Percentiles rank a stretch among this genome's conserved stretches.
phyloP scores from a whole-genome alignment of 2,888 invertebrate species.

The Steinernema hermaphroditum region DNA sequence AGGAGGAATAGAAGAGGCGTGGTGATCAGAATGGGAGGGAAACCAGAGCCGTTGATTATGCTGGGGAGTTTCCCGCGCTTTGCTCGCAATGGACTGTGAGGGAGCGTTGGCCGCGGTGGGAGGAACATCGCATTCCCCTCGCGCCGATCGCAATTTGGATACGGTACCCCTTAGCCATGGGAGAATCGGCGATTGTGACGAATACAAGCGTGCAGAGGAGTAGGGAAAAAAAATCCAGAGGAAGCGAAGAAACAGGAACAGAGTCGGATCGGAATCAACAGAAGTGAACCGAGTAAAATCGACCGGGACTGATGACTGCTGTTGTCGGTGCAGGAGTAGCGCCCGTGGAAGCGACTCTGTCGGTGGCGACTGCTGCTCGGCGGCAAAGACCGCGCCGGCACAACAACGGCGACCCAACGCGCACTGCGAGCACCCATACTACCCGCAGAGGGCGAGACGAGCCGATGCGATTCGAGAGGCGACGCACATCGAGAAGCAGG shows the following conservation, averaged over 20 bases:
- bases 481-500: conserved; percentile 18
- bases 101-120: background rate
- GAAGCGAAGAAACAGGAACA: conserved; percentile 23
- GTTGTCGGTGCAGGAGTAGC: conserved; percentile 26
- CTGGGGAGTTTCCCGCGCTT: background rate
- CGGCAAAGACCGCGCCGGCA: conserved; percentile 29
- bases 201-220: background rate
- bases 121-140: background rate
- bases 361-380: conserved; percentile 13
- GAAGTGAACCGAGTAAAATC: conserved; percentile 23
- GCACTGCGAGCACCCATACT: conserved; percentile 27
- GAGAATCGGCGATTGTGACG: background rate
- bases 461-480: conserved; percentile 20
- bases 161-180: conserved; percentile 24
- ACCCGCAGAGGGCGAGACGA: conserved; percentile 29
- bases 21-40: conserved; percentile 5
- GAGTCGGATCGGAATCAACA: conserved; percentile 23
- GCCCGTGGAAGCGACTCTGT: conserved; percentile 14
- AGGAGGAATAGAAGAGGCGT: conserved; percentile 6
- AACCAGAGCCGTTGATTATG: background rate
- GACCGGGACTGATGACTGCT: conserved; percentile 25
- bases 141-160: background rate
- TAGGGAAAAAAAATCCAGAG: background rate
- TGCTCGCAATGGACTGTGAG: background rate
- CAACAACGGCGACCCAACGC: conserved; percentile 28